Conservation (phyloP, 64 coral and sea anemone genomes). For the Acropora yongei region DNA sequence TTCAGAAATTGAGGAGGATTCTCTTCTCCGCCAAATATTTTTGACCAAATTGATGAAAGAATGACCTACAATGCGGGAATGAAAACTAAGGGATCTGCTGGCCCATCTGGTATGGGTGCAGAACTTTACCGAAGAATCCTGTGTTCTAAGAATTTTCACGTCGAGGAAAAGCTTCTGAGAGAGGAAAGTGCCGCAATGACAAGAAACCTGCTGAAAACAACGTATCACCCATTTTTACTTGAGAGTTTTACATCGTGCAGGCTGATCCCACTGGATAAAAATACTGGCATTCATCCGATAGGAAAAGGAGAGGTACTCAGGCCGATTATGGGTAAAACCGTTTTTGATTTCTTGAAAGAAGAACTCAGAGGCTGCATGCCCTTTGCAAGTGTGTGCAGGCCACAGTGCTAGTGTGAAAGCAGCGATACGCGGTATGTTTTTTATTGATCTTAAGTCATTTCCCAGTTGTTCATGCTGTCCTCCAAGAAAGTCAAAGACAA, state of each 20-base stretch:
- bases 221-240: neutral
- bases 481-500: too few relatives aligned
- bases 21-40: neutral
- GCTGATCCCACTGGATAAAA: slow-evolving; percentile 31
- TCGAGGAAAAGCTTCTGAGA: slow-evolving; percentile 19
- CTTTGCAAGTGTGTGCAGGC: slow-evolving; percentile 23
- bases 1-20: neutral
- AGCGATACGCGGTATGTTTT: slow-evolving; percentile 1
- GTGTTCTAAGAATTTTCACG: too few relatives aligned
- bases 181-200: slow-evolving; percentile 9
- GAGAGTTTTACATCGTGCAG: slow-evolving; percentile 33
- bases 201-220: slow-evolving; percentile 19
- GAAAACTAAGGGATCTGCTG: neutral
- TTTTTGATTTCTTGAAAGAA: slow-evolving; percentile 14
- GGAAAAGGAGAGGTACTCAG: slow-evolving; percentile 33
- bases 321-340: neutral
- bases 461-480: too few relatives aligned
- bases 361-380: neutral
- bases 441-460: too few relatives aligned
- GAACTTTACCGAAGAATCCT: too few relatives aligned
- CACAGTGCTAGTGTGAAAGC: slow-evolving; percentile 29
- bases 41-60: neutral
- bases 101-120: too few relatives aligned
- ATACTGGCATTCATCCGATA: neutral
- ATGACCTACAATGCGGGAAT: neutral